phyloP scores from a whole-genome alignment of 2,113 vertebrate genomes.

The Nerophis lumbriciformis region DNA sequence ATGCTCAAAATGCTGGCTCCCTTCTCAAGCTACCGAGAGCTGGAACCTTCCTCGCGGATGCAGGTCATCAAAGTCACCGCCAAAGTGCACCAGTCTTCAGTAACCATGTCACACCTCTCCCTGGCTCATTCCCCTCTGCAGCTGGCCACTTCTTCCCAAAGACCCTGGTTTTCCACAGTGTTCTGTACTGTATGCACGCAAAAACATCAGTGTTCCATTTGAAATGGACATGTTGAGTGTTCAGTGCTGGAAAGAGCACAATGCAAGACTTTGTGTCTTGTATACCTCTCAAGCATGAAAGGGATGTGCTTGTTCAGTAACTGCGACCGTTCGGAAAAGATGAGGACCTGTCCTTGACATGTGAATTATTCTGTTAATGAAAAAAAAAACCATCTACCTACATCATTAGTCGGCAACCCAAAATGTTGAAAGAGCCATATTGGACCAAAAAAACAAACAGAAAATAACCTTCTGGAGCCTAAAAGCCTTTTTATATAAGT shows the following conservation, averaged over 20 bases:
- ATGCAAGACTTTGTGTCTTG: constrained; percentile 6
- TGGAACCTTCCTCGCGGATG: neutral
- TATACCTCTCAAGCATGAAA: constrained; percentile 30
- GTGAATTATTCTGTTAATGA: constrained; percentile 7
- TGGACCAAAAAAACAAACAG: too few species aligned
- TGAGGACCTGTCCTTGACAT: constrained; percentile 13
- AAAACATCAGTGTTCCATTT: neutral
- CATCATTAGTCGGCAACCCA: too few species aligned
- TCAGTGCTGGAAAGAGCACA: constrained; percentile 11
- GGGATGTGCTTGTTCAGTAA: constrained; percentile 35
- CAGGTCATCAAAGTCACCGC: constrained; percentile 1
- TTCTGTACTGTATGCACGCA: constrained; percentile 12
- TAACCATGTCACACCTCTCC: constrained; percentile 6
- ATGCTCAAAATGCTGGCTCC: neutral
- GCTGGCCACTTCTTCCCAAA: constrained; percentile 21
- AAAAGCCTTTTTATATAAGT: too few species aligned
- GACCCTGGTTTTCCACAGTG: constrained; percentile 24
- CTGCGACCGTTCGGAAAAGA: neutral
- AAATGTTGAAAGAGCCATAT: too few species aligned
- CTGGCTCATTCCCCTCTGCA: constrained; percentile 4
- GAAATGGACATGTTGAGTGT: neutral
- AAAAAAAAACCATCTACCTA: too few species aligned
- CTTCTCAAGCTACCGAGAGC: neutral
- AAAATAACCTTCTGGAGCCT: too few species aligned
- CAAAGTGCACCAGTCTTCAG: neutral